phyloP scores from a whole-genome alignment of 2,113 vertebrate genomes.

The Mystacornis crossleyi region DNA sequence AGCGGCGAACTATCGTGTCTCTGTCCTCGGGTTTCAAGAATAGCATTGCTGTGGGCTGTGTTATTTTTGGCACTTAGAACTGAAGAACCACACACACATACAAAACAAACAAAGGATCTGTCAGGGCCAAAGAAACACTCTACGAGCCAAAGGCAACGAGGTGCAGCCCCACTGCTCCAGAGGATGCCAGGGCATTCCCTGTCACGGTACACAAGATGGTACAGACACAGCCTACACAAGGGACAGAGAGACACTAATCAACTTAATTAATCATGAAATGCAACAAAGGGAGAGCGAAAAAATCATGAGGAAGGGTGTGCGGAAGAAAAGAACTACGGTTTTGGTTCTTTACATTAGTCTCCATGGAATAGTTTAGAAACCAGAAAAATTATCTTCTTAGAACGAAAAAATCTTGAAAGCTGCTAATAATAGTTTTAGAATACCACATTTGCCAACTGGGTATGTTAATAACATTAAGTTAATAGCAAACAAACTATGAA shows the following conservation, averaged over 20 bases:
- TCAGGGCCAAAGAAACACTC: background rate
- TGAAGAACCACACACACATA: slow-evolving; percentile 18
- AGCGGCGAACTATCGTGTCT: background rate
- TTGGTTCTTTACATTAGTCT: background rate
- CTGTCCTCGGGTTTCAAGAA: slow-evolving; percentile 5
- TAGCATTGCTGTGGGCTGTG: slow-evolving; percentile 21
- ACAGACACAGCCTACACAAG: background rate
- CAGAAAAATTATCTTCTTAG: background rate
- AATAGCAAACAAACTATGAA: background rate
- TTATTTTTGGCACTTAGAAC: slow-evolving; percentile 8
- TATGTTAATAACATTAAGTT: background rate
- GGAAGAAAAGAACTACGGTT: background rate
- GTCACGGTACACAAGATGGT: background rate
- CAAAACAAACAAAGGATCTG: background rate
- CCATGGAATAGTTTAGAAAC: background rate
- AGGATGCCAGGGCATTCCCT: background rate
- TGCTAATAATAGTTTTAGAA: background rate
- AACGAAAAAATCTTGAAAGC: background rate
- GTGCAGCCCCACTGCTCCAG: background rate
- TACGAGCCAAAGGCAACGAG: background rate
- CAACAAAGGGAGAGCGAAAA: background rate
- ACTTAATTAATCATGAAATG: background rate
- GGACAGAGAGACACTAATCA: background rate
- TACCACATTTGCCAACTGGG: background rate
- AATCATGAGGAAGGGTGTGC: background rate